Evolutionary conservation across 1,140 invertebrate species (phyloP), one percentile per base, ranked within the genome.

Genomic region (Bemisia tabaci): DNA sequence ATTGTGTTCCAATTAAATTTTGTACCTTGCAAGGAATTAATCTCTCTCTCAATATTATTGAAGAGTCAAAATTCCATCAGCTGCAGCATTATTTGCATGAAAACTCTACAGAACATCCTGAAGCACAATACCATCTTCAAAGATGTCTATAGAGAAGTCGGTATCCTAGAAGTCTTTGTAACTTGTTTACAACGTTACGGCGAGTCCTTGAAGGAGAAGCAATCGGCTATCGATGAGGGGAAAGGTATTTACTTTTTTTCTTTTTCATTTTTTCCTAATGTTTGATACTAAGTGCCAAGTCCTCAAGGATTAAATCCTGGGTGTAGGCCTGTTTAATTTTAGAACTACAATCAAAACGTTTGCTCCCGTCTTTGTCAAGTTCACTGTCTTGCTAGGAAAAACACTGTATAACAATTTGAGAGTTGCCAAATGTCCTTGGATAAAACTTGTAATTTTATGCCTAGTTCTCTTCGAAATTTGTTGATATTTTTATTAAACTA

Each of bases 11-110:
- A 97, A 77, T 79, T 99, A 72, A 97, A 96, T 77, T 98, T 97
- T 83, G 95, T 99, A 69, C 97, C 97, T 65, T 98, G 94, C 78
- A 98, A 98, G 81, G 97, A 98, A 81, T 83, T 98, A 65, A 97
- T 98, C 75, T 95, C 94, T 59, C 81, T 98, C 39, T 97, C 95
- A 68, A 85, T 97, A 72, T 82, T 97, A 71, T 80, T 97, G 26
- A 96, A 96, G 80, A 86, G 87, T 25, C 82, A 87, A 73, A 84
- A 87, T 73, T 89, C 88, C 12, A 83, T 86, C 59, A 79, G 78
- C 67, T 95, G 91, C 76, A 92, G 87, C 77, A 91, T 93, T 66
- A 81, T 91, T 39, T 95, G 92, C 76, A 87, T 97, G 78, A 88
- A 92, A 77, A 94, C 90, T 22, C 79, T 98, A 27, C 79, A 94